These are phyloP conservation scores for Pseudocheirus occidentalis DNA, from an alignment of 2,797 vertebrate species.

Conservation along the genomic window DNA sequence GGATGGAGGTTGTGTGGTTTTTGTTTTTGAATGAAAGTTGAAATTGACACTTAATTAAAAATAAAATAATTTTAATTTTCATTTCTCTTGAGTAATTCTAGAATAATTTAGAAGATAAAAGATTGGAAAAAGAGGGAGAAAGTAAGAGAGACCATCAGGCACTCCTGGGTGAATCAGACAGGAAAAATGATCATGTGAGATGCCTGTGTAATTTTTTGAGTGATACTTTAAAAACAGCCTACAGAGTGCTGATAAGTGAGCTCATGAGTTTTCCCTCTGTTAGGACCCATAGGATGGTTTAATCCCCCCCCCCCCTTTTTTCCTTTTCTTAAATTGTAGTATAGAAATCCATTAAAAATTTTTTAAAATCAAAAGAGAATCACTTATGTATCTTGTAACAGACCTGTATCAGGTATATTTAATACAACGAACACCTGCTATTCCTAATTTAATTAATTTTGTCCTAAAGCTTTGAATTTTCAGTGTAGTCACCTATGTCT, in stretches of 20 bases:
- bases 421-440: not conserved
- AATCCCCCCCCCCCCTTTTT: no score
- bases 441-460: not conserved
- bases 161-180: fast-evolving
- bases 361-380: not conserved
- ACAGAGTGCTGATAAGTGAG: fast-evolving
- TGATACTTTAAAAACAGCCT: not conserved
- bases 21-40: not conserved
- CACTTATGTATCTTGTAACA: not conserved
- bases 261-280: not conserved
- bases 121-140: not conserved
- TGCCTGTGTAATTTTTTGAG: fast-evolving
- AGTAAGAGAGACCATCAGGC: not conserved
- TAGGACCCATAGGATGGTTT: not conserved
- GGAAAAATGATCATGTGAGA: not conserved
- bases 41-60: not conserved
- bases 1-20: not conserved
- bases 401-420: not conserved
- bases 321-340: not conserved
- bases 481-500: not conserved
- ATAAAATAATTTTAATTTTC: not conserved
- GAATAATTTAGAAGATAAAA: slow-evolving; percentile 26
- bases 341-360: not conserved
- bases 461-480: not conserved
- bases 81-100: not conserved